Conservation (phyloP, 2,888 invertebrate species). For the Drosophila greeni region DNA sequence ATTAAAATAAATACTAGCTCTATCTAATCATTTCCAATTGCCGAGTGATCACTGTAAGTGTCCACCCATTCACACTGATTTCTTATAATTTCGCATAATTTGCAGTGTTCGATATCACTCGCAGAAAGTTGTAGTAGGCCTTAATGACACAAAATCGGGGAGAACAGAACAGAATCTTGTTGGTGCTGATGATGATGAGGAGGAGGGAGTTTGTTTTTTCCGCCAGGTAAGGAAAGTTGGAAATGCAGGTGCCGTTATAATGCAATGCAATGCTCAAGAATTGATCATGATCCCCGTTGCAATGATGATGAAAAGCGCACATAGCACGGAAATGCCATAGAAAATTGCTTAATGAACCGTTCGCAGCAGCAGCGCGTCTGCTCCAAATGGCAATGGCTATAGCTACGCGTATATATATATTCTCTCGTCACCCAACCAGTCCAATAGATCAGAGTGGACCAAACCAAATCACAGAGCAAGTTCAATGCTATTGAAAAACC, state of each 20-base stretch:
- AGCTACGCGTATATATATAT: slow-evolving; percentile 45
- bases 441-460: slow-evolving; percentile 34
- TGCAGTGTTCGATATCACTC: slow-evolving; percentile 10
- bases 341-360: slow-evolving; percentile 70
- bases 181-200: slow-evolving; percentile 25
- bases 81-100: slow-evolving; percentile 24
- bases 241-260: slow-evolving; percentile 60
- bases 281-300: slow-evolving; percentile 27
- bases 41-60: slow-evolving; percentile 10
- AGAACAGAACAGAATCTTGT: slow-evolving; percentile 1
- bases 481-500: slow-evolving; percentile 58
- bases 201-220: slow-evolving; percentile 23
- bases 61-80: slow-evolving; percentile 26
- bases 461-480: slow-evolving; percentile 47
- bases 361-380: slow-evolving; percentile 49
- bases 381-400: slow-evolving; percentile 55
- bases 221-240: slow-evolving; percentile 50
- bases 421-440: slow-evolving; percentile 35
- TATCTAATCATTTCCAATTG: slow-evolving; percentile 7
- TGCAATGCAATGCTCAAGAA: slow-evolving; percentile 47
- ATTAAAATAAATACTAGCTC: too few relatives aligned
- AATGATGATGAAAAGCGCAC: slow-evolving; percentile 51
- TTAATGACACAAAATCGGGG: slow-evolving; percentile 25
- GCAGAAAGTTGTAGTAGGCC: background rate
- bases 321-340: slow-evolving; percentile 58